Evolutionary conservation across 2,797 vertebrate species (phyloP).

Genomic region (Synanceia verrucosa): DNA sequence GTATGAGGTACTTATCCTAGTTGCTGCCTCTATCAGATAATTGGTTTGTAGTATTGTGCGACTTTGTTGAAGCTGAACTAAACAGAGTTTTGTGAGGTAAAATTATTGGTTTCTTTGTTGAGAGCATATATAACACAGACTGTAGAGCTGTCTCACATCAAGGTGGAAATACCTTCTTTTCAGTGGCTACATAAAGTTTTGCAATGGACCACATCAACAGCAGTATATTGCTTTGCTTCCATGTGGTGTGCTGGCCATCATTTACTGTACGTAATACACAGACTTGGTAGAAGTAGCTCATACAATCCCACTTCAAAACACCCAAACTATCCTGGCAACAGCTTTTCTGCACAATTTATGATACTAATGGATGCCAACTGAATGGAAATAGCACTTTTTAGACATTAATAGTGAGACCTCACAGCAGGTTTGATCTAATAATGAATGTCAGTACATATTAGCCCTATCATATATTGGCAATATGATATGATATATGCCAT

Average conservation of each 20-base stretch:
- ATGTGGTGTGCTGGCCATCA: no score
- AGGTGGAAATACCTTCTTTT: no score
- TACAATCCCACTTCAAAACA: background rate
- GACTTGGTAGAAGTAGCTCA: background rate
- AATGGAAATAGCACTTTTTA: background rate
- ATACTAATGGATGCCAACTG: background rate
- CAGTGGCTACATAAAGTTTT: no score
- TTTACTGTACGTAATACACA: background rate
- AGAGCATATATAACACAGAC: no score
- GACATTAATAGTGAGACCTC: background rate
- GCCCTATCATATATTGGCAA: background rate
- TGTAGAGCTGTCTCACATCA: no score
- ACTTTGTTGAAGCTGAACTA: no score
- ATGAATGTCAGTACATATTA: slow-evolving; percentile 5
- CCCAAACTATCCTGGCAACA: background rate
- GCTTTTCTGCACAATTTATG: background rate
- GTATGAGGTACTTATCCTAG: background rate
- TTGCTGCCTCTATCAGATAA: background rate
- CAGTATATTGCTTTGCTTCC: no score
- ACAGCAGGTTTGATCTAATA: background rate
- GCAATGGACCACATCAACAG: no score
- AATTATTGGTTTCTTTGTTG: no score
- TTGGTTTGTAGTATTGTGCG: no score
- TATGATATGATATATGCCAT: background rate
- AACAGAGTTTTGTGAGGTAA: no score